phyloP scores from a whole-genome alignment of 2,797 vertebrate genomes.

The Podargus strigoides region DNA sequence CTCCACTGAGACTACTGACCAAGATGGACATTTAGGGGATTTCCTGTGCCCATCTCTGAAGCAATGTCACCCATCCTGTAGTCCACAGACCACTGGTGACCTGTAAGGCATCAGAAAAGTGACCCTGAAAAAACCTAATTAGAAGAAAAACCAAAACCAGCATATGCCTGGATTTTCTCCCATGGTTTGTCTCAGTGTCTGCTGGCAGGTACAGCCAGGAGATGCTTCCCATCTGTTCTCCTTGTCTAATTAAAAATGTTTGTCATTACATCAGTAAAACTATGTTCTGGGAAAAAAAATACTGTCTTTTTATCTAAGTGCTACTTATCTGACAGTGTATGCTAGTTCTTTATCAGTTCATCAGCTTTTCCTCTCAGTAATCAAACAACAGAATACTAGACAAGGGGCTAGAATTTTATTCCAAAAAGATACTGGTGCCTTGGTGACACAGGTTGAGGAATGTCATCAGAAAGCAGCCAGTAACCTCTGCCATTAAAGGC shows the following conservation, averaged over 20 bases:
- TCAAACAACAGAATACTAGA: background rate
- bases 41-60: background rate
- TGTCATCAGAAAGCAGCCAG: background rate
- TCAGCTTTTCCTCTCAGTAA: background rate
- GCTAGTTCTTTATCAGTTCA: background rate
- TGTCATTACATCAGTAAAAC: background rate
- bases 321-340: background rate
- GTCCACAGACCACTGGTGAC: background rate
- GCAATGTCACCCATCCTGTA: background rate
- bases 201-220: background rate
- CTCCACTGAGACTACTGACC: background rate
- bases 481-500: background rate
- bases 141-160: background rate
- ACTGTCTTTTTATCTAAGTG: conserved; percentile 3
- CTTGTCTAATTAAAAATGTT: conserved; percentile 3
- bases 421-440: background rate
- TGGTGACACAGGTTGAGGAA: background rate
- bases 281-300: background rate
- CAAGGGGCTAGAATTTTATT: background rate
- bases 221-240: background rate
- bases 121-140: background rate
- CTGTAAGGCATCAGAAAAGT: background rate
- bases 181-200: background rate
- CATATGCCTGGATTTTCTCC: background rate
- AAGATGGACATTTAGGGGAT: background rate